Percentiles rank a stretch among this genome's conserved stretches.
phyloP scores from a whole-genome alignment of 2,888 invertebrate species.

The Drosophila robusta region DNA sequence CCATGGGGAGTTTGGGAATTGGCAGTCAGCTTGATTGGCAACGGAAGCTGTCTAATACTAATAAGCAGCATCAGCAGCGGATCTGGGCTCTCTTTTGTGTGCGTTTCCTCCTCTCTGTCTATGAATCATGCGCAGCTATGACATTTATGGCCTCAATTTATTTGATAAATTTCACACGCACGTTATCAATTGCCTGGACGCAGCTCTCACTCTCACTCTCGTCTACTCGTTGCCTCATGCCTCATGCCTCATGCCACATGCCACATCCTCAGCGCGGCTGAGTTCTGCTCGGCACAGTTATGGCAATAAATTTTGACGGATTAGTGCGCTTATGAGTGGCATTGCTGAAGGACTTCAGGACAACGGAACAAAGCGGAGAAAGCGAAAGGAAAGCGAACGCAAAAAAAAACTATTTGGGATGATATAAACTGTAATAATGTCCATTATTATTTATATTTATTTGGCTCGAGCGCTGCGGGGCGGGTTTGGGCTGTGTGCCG shows the following conservation, averaged over 20 bases:
- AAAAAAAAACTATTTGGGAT: constrained; percentile 69
- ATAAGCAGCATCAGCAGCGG: constrained; percentile 51
- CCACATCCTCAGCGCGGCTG: constrained; percentile 2
- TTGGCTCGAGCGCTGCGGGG: constrained; percentile 29
- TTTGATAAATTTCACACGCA: constrained; percentile 82
- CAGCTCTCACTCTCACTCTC: constrained; percentile 9
- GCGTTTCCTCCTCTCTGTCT: constrained; percentile 16
- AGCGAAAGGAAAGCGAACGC: constrained; percentile 2
- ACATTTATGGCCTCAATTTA: constrained; percentile 82
- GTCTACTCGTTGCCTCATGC: neutral
- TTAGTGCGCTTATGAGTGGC: constrained; percentile 77
- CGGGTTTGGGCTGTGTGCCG: constrained; percentile 27
- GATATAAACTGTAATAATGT: constrained; percentile 77
- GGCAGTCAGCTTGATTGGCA: constrained; percentile 37
- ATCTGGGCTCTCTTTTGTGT: constrained; percentile 2
- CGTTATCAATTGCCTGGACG: constrained; percentile 77
- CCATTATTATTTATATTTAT: constrained; percentile 80
- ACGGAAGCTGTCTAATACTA: constrained; percentile 70
- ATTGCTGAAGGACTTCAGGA: constrained; percentile 47
- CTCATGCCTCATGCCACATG: constrained; percentile 1
- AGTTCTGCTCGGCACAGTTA: constrained; percentile 32
- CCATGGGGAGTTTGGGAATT: constrained; percentile 4
- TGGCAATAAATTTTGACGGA: constrained; percentile 80
- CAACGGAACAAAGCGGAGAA: constrained; percentile 16
- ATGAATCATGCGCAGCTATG: constrained; percentile 79